A percentile compares a stretch with the other conserved stretches of the same genome.
Conservation (phyloP, 1,140 invertebrate genomes). For the Ylistrum balloti region DNA sequence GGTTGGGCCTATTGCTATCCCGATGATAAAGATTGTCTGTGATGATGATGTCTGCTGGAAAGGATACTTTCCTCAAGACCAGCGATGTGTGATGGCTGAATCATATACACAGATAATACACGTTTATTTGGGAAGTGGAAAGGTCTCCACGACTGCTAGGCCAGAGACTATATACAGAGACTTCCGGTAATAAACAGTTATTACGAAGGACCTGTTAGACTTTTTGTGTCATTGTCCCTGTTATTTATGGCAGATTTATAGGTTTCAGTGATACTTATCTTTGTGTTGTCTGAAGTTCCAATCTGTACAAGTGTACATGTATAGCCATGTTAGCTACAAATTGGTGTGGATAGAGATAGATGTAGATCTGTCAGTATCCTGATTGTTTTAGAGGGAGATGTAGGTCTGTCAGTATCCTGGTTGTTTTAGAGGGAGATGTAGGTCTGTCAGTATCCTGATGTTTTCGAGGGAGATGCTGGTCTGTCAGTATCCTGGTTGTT, state of each 20-base stretch:
- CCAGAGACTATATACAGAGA: too few species aligned
- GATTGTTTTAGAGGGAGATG: too few species aligned
- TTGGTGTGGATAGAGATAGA: background rate
- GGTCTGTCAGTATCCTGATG: too few species aligned
- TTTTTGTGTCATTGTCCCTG: background rate
- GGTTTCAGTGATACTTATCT: background rate
- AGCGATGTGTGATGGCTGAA: background rate
- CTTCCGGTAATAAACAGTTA: background rate
- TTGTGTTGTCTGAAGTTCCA: background rate
- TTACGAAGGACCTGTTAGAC: background rate
- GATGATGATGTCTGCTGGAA: background rate
- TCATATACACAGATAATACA: background rate
- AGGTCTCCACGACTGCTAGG: too few species aligned
- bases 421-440: too few species aligned
- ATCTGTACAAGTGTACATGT: conserved; percentile 20
- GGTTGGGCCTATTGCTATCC: background rate
- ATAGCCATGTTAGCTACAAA: background rate
- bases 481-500: too few species aligned
- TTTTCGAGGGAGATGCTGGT: too few species aligned
- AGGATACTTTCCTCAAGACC: background rate
- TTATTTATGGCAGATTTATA: background rate
- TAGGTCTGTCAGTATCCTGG: too few species aligned
- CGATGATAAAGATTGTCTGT: background rate
- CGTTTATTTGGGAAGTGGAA: too few species aligned
- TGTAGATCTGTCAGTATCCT: too few species aligned